Percentiles rank a stretch among this genome's conserved stretches.
These are phyloP conservation scores for Oryzias dopingdopingensis DNA, from an alignment of 2,797 vertebrate genomes.

Conservation along the genomic window DNA sequence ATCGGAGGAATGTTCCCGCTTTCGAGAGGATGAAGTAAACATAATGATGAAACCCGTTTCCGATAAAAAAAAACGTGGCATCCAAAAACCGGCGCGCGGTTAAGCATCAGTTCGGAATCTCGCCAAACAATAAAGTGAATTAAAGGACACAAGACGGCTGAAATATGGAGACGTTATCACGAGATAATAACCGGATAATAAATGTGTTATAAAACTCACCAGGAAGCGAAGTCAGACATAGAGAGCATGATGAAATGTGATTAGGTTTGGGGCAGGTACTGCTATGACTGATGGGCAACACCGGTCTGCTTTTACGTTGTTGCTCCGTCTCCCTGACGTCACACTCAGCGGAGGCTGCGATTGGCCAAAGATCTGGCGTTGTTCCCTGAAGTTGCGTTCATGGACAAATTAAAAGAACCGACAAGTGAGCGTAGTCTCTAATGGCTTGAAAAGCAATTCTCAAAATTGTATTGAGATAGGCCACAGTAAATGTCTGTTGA, in stretches of 20 bases:
- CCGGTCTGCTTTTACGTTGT: background rate
- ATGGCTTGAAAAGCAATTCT: background rate
- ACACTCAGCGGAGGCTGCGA: background rate
- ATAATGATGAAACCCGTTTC: no score
- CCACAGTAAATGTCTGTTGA: no score
- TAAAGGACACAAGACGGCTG: no score
- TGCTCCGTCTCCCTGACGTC: slow-evolving; percentile 1
- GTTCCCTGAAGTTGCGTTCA: slow-evolving; percentile 19
- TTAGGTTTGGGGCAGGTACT: background rate
- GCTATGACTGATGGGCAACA: slow-evolving; percentile 4
- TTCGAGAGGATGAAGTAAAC: no score
- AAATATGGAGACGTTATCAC: no score
- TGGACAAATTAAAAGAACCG: background rate
- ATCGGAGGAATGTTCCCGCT: no score
- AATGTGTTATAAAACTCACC: slow-evolving; percentile 34
- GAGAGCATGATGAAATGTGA: slow-evolving; percentile 20
- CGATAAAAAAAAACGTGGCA: no score
- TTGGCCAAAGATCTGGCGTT: slow-evolving; percentile 36
- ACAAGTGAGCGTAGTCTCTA: no score
- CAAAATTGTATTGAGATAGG: no score
- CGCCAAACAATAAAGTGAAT: no score
- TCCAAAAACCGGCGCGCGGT: no score
- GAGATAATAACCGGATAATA: background rate
- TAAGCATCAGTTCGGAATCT: no score
- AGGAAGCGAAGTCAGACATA: slow-evolving; percentile 15